A percentile compares a stretch with the other conserved stretches of the same genome.
Evolutionary conservation across 2,797 vertebrate species (phyloP).

Genomic region (Hozukius guyotensis): DNA sequence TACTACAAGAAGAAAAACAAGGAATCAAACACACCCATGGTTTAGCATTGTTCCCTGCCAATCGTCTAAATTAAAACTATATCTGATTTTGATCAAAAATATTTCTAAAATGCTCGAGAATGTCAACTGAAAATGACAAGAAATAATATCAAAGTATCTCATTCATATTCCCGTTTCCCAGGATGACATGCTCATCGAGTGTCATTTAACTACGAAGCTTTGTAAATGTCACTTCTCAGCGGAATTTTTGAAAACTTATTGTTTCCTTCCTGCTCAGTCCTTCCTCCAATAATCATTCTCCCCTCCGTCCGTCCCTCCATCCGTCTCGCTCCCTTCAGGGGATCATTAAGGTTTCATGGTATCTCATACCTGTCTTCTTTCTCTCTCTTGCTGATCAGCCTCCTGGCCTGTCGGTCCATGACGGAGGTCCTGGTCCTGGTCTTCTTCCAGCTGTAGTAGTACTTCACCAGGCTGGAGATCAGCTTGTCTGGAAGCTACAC

Average conservation of each 20-base stretch:
- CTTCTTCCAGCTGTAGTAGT: slow-evolving; percentile 97
- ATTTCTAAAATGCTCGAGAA: not conserved
- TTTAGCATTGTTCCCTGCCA: not conserved
- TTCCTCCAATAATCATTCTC: not conserved
- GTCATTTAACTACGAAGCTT: slow-evolving; percentile 24
- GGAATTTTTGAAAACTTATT: not conserved
- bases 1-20: slow-evolving; percentile 59
- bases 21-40: not conserved
- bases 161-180: slow-evolving; percentile 35
- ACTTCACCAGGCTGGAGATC: slow-evolving; percentile 92
- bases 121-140: slow-evolving; percentile 15
- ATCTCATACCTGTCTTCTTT: slow-evolving; percentile 87
- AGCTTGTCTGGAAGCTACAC: slow-evolving; percentile 91
- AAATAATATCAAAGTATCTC: slow-evolving; percentile 15
- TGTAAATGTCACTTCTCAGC: slow-evolving; percentile 44
- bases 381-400: slow-evolving; percentile 88
- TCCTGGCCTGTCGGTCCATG: slow-evolving; percentile 93
- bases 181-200: not conserved
- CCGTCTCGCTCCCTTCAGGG: not conserved
- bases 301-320: not conserved
- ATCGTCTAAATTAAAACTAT: not conserved
- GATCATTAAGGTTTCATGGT: not conserved
- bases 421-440: slow-evolving; percentile 92
- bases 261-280: not conserved
- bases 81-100: not conserved